Percentiles rank a stretch among this genome's conserved stretches.
These are phyloP conservation scores for Ciconia nigra DNA, from an alignment of 2,797 vertebrate genomes.

Conservation along the genomic window DNA sequence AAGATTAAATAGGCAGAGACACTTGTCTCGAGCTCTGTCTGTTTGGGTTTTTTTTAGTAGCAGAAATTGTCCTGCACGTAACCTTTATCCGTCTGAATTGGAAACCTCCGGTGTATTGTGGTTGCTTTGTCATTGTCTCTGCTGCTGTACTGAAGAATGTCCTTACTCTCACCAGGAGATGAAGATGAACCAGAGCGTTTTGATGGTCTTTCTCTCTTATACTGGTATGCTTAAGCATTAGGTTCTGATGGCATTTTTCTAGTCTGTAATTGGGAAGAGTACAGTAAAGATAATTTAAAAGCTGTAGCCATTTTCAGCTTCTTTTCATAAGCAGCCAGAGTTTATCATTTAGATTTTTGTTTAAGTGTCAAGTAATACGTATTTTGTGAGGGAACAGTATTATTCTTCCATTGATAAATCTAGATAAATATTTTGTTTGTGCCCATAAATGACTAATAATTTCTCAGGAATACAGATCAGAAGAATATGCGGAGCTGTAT, in stretches of 20 bases:
- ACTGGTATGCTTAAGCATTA: constrained; percentile 77
- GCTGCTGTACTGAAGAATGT: constrained; percentile 70
- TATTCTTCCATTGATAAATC: neutral
- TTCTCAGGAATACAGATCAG: neutral
- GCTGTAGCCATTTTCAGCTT: neutral
- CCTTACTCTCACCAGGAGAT: constrained; percentile 76
- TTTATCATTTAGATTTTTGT: neutral
- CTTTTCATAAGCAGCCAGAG: neutral
- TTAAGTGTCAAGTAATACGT: neutral
- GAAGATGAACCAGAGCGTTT: constrained; percentile 78
- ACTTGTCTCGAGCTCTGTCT: constrained; percentile 70
- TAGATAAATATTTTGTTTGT: neutral
- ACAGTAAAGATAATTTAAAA: neutral
- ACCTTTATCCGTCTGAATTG: constrained; percentile 1
- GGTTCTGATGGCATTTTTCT: neutral
- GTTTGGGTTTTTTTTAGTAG: constrained; percentile 57
- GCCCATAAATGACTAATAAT: neutral
- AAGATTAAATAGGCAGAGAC: constrained; percentile 83
- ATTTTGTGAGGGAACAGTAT: neutral
- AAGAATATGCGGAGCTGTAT: neutral
- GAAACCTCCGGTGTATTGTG: constrained; percentile 31
- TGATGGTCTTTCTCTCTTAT: constrained; percentile 84
- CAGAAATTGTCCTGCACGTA: constrained; percentile 64
- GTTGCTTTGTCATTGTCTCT: neutral
- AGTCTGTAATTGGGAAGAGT: neutral